A percentile compares a stretch with the other conserved stretches of the same genome.
These are phyloP conservation scores for Sitobion miscanthi DNA, from an alignment of 1,140 invertebrate species.

Conservation along the genomic window DNA sequence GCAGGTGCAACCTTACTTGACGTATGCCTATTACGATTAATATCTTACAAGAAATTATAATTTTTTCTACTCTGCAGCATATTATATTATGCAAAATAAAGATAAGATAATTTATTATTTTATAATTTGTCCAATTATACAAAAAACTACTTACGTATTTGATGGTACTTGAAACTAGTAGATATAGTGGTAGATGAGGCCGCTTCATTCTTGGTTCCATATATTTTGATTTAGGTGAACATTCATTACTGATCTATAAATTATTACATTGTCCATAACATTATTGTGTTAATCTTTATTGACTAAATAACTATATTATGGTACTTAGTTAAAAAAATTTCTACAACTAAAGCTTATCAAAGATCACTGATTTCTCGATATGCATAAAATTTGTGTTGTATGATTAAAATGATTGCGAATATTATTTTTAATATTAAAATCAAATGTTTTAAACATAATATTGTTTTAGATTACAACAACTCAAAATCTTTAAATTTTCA, in stretches of 20 bases:
- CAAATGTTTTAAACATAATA: not conserved
- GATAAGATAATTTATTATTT: too few species aligned
- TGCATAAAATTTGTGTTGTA: not conserved
- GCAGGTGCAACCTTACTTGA: too few species aligned
- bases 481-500: not conserved
- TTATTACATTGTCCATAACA: not conserved
- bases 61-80: too few species aligned
- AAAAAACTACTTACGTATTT: not conserved
- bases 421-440: not conserved
- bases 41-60: too few species aligned
- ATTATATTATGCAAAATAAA: too few species aligned
- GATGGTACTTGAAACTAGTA: not conserved
- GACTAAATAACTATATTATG: not conserved
- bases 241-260: not conserved
- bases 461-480: not conserved
- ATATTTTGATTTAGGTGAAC: not conserved
- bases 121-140: too few species aligned
- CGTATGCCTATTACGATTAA: too few species aligned
- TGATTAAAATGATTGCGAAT: not conserved
- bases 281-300: not conserved
- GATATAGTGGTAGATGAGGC: not conserved
- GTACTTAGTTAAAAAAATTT: not conserved
- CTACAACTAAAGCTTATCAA: not conserved
- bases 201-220: not conserved
- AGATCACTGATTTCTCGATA: not conserved